Evolutionary conservation across 1,140 invertebrate species (phyloP).

Genomic region (Eurosta solidaginis): DNA sequence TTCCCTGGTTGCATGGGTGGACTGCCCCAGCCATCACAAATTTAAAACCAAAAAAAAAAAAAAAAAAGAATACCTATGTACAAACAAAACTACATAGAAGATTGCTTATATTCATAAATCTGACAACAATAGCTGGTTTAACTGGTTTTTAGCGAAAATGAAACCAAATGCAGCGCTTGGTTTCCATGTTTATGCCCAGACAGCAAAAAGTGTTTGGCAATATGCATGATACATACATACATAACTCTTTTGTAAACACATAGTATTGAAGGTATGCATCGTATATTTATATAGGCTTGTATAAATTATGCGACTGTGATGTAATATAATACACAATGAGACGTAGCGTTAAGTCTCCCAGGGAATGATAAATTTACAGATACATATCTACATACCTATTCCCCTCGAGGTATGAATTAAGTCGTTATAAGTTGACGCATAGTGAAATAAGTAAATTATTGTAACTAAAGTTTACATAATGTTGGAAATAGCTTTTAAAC

Average conservation of each 20-base stretch:
- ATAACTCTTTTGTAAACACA: not conserved
- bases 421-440: no score
- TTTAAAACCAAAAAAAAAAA: no score
- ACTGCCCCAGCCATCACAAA: no score
- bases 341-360: no score
- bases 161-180: not conserved
- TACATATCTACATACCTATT: no score
- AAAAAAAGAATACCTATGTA: not conserved
- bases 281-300: not conserved
- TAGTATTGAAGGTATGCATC: not conserved
- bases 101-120: not conserved
- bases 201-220: not conserved
- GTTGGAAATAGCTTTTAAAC: no score
- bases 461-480: no score
- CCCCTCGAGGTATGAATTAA: no score
- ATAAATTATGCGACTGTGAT: not conserved
- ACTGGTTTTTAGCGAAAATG: conserved; percentile 10
- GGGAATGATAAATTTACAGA: no score
- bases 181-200: not conserved
- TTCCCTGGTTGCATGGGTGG: no score
- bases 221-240: not conserved
- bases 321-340: not conserved
- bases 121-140: not conserved
- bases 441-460: no score
- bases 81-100: not conserved